phyloP scores from a whole-genome alignment of 2,797 vertebrate species.

The Etheostoma nigrum region DNA sequence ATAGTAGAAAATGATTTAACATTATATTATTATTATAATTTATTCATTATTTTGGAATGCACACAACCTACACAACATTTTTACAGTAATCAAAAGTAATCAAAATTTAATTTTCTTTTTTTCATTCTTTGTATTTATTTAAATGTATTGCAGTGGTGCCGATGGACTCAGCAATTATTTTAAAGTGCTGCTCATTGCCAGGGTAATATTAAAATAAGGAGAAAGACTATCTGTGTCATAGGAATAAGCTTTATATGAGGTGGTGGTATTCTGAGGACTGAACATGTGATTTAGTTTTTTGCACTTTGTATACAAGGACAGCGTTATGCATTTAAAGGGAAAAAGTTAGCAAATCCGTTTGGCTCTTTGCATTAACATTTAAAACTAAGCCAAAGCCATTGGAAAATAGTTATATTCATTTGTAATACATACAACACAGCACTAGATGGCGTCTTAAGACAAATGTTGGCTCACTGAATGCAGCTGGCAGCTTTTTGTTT shows the following conservation, averaged over 20 bases:
- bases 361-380: background rate
- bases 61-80: background rate
- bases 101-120: background rate
- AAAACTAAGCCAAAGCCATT: background rate
- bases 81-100: background rate
- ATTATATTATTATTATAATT: too few relatives aligned
- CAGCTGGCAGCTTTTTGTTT: background rate
- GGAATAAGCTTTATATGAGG: background rate
- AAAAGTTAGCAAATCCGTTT: background rate
- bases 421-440: conserved; percentile 76
- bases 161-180: background rate
- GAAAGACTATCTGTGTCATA: background rate
- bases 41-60: too few relatives aligned
- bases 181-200: too few relatives aligned
- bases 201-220: background rate
- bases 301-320: background rate
- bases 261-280: background rate
- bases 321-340: background rate
- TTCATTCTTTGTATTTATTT: too few relatives aligned
- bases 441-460: conserved; percentile 73
- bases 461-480: conserved; percentile 7
- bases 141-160: background rate
- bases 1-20: background rate
- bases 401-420: background rate
- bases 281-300: background rate